These are phyloP conservation scores for Galerucella nymphaeae DNA, from an alignment of 2,888 invertebrate species.

Conservation along the genomic window DNA sequence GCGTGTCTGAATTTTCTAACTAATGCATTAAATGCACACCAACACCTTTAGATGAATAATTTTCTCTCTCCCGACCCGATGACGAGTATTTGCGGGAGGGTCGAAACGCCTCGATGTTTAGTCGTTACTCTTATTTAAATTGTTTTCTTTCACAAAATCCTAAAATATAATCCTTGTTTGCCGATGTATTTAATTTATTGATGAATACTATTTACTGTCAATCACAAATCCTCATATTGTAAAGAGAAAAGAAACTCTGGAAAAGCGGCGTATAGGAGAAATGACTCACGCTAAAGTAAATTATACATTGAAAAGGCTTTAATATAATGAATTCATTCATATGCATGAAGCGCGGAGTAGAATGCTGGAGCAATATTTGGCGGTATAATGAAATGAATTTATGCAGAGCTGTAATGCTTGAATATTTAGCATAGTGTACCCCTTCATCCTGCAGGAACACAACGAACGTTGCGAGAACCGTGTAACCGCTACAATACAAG, in stretches of 20 bases:
- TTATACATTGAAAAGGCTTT: constrained; percentile 76
- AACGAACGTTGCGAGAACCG: constrained; percentile 49
- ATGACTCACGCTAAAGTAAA: constrained; percentile 76
- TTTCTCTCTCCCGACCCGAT: constrained; percentile 22
- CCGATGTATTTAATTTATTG: background rate
- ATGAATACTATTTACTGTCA: constrained; percentile 19
- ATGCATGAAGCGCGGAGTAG: constrained; percentile 71
- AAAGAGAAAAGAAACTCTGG: constrained; percentile 25
- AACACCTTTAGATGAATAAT: constrained; percentile 35
- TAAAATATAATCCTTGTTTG: background rate
- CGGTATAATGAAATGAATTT: constrained; percentile 75
- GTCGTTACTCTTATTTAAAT: constrained; percentile 13
- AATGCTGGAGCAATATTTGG: constrained; percentile 72
- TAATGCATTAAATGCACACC: constrained; percentile 22
- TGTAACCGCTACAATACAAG: constrained; percentile 21
- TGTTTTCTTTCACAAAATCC: constrained; percentile 14
- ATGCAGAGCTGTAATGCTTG: constrained; percentile 74
- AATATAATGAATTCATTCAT: constrained; percentile 75
- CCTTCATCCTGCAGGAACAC: constrained; percentile 71
- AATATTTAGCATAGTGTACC: constrained; percentile 71
- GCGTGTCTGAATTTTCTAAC: constrained; percentile 38
- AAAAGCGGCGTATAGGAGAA: constrained; percentile 63
- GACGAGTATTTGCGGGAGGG: constrained; percentile 28
- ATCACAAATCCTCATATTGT: constrained; percentile 24
- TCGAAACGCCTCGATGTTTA: constrained; percentile 10